These are phyloP conservation scores for Nannobrachium achirus DNA, from an alignment of 2,113 vertebrate genomes.

Conservation along the genomic window DNA sequence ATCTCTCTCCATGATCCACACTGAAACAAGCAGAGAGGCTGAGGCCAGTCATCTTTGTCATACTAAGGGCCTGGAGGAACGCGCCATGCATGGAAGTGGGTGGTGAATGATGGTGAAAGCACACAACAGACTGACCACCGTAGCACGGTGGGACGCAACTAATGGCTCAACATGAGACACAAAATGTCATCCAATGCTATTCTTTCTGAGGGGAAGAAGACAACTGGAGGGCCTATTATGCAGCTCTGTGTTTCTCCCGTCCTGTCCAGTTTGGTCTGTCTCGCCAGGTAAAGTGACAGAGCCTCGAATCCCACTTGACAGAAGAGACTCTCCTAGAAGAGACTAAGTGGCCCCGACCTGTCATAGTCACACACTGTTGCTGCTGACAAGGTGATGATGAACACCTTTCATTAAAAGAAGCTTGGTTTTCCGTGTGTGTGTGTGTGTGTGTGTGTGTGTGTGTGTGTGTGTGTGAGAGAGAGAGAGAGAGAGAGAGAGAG, in stretches of 20 bases:
- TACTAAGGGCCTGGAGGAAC: conserved; percentile 44
- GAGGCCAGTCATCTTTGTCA: conserved; percentile 50
- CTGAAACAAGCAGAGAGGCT: neutral
- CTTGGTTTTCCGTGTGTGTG: conserved; percentile 41
- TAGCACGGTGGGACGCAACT: conserved; percentile 24
- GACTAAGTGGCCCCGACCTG: conserved; percentile 69
- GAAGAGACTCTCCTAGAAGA: conserved; percentile 52
- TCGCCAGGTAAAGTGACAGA: conserved; percentile 62
- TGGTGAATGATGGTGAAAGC: conserved; percentile 56
- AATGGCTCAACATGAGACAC: conserved; percentile 42
- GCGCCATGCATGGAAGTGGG: conserved; percentile 44
- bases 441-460: no score
- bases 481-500: no score
- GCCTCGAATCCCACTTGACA: conserved; percentile 66
- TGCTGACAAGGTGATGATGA: conserved; percentile 79
- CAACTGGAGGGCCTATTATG: conserved; percentile 58
- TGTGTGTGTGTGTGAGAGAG: neutral
- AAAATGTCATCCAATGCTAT: conserved; percentile 49
- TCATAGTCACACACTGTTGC: conserved; percentile 64
- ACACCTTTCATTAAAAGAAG: conserved; percentile 76
- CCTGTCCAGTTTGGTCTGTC: conserved; percentile 55
- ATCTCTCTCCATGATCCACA: no score
- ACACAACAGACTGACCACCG: conserved; percentile 55
- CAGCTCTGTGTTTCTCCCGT: conserved; percentile 27
- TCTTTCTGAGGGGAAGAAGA: conserved; percentile 45